phyloP scores from a whole-genome alignment of 2,113 vertebrate genomes.

The Ptyas mucosa region DNA sequence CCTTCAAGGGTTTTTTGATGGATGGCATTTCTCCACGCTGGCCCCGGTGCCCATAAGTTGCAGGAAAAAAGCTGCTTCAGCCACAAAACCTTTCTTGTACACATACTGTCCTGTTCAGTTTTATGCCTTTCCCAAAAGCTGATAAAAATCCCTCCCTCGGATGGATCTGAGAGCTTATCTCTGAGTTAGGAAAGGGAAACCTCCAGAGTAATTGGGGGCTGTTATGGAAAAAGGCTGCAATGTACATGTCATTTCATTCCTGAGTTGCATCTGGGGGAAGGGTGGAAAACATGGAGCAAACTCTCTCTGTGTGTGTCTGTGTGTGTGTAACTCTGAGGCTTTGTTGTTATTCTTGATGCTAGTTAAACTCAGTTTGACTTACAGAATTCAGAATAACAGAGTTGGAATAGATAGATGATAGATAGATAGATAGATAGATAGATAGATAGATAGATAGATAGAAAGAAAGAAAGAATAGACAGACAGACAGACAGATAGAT shows the following conservation, averaged over 20 bases:
- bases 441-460: no score
- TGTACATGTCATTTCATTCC: constrained; percentile 31
- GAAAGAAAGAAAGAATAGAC: no score
- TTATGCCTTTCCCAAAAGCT: constrained; percentile 64
- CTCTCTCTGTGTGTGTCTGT: constrained; percentile 14
- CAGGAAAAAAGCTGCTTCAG: constrained; percentile 42
- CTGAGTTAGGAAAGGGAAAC: constrained; percentile 56
- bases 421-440: no score
- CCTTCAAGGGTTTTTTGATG: constrained; percentile 45
- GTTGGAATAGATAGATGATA: no score
- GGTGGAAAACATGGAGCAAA: constrained; percentile 32
- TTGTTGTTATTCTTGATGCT: constrained; percentile 20
- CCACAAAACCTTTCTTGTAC: constrained; percentile 45
- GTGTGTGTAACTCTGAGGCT: neutral
- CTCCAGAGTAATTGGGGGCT: constrained; percentile 30
- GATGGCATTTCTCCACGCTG: constrained; percentile 45
- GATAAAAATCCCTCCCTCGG: constrained; percentile 56
- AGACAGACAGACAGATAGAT: no score
- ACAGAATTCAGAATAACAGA: neutral
- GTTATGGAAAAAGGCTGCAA: constrained; percentile 40
- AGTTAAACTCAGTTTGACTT: constrained; percentile 22
- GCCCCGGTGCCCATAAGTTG: constrained; percentile 58
- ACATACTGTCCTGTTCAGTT: constrained; percentile 58
- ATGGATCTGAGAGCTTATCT: constrained; percentile 57
- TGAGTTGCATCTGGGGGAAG: constrained; percentile 45